phyloP scores from a whole-genome alignment of 2,797 vertebrate genomes.

The Urosaurus nigricauda region DNA sequence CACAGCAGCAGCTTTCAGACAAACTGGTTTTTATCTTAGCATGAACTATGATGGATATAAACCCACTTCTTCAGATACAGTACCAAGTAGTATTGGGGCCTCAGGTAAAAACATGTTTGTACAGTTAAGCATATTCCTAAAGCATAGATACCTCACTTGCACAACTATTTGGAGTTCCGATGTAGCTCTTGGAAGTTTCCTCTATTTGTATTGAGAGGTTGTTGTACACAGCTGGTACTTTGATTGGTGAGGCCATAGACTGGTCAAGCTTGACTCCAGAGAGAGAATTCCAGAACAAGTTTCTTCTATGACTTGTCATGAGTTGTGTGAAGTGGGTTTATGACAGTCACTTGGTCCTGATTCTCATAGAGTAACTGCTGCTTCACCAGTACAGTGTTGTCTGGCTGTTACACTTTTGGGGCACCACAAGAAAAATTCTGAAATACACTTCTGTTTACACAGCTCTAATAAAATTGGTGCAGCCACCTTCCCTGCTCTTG shows the following conservation, averaged over 20 bases:
- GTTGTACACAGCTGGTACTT: background rate
- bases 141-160: too few relatives aligned
- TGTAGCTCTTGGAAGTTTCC: background rate
- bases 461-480: slow-evolving; percentile 33
- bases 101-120: too few relatives aligned
- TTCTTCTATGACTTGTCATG: background rate
- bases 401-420: slow-evolving; percentile 26
- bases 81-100: too few relatives aligned
- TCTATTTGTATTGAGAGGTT: background rate
- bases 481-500: background rate
- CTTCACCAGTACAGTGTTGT: background rate
- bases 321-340: background rate
- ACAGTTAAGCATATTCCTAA: too few relatives aligned
- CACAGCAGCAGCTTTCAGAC: too few relatives aligned
- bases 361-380: background rate
- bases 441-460: slow-evolving; percentile 33
- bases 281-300: background rate
- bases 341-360: background rate
- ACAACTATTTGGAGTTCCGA: background rate
- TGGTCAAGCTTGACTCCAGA: background rate
- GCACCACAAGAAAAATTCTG: slow-evolving; percentile 24
- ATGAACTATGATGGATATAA: too few relatives aligned
- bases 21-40: too few relatives aligned
- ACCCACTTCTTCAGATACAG: too few relatives aligned
- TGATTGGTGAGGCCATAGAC: too few relatives aligned